phyloP scores from a whole-genome alignment of 2,113 vertebrate species.

The Myotis yumanensis region DNA sequence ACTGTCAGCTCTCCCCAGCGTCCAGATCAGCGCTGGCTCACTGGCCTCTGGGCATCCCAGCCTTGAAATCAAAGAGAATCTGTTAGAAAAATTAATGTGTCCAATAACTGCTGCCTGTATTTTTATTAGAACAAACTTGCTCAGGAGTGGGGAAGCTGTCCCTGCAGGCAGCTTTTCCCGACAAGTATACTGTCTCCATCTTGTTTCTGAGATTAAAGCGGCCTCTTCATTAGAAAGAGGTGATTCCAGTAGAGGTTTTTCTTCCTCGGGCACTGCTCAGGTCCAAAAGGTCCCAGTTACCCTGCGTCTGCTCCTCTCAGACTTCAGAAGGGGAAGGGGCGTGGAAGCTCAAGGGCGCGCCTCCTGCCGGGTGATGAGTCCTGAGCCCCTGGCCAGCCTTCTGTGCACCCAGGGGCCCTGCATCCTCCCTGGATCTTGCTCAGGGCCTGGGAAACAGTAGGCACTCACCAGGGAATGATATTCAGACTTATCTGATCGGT shows the following conservation, averaged over 20 bases:
- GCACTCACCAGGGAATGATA: not conserved
- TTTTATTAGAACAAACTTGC: not conserved
- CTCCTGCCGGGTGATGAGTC: not conserved
- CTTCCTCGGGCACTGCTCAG: not conserved
- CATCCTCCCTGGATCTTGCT: not conserved
- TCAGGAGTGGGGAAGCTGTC: not conserved
- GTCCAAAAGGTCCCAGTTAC: not conserved
- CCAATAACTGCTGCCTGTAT: not conserved
- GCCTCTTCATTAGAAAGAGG: not conserved
- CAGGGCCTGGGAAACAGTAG: not conserved
- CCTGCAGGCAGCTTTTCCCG: not conserved
- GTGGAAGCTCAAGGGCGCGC: not conserved
- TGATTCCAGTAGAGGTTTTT: not conserved
- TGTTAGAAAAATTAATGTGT: slow-evolving; percentile 9
- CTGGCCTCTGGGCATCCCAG: not conserved
- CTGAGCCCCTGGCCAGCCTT: not conserved
- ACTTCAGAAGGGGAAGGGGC: not conserved
- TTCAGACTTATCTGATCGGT: not conserved
- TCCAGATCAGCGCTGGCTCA: accelerated
- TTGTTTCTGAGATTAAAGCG: slow-evolving; percentile 21
- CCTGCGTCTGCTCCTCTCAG: not conserved
- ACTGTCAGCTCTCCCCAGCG: not conserved
- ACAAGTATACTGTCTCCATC: not conserved
- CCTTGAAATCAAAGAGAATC: not conserved
- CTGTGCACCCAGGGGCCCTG: too few relatives aligned